Base-by-base conservation (phyloP, 2,888 invertebrate species). In the Drosophila falleni region DNA sequence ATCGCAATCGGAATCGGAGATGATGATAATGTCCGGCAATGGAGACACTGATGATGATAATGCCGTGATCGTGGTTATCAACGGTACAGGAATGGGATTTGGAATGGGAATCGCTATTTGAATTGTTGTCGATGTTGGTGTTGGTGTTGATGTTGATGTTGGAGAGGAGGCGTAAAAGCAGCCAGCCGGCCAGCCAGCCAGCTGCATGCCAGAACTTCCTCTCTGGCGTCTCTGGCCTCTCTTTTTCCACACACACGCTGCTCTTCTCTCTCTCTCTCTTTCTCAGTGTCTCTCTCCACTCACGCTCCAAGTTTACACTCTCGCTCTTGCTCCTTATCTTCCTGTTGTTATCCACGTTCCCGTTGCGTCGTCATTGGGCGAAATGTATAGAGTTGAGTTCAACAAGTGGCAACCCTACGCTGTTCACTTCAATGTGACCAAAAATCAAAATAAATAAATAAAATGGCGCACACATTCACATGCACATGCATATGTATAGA, bases 101-200 rank as follows among this genome's bases (percentile, higher is more conserved):
- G 55, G 26, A 58, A 13, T 69, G 31, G 26, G 10, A 35, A 41
- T 16, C 19, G 55, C 8, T 19, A 11, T 6, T 26, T 39, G 39
- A 46, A 58, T 1, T 15, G 33, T 31, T 31, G 37, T 37, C 26
- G 68, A 58, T 8, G 29, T 29, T 8, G 8, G 29, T 31, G 37
- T 37, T 31, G 68, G 60, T 8, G 29, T 29, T 1, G 8, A 1
- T 15, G 37, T 37, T 31, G 68, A 54, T 8, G 29, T 29, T 1
- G 8, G 29, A 29, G 29, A 46, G 69, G 58, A 56, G 85, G 81
- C 74, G 78, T 76, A 10, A 42, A 29, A 67, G 79, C 80, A 83
- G 74, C 87, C 87, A 75, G 80, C 75, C 80, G 76, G 80, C 78
- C 78, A 76, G 87, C 78, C 66, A 79, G 82, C 82, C 63, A 81